These are phyloP conservation scores for Corvus hawaiiensis DNA, from an alignment of 2,113 vertebrate genomes.

Conservation along the genomic window DNA sequence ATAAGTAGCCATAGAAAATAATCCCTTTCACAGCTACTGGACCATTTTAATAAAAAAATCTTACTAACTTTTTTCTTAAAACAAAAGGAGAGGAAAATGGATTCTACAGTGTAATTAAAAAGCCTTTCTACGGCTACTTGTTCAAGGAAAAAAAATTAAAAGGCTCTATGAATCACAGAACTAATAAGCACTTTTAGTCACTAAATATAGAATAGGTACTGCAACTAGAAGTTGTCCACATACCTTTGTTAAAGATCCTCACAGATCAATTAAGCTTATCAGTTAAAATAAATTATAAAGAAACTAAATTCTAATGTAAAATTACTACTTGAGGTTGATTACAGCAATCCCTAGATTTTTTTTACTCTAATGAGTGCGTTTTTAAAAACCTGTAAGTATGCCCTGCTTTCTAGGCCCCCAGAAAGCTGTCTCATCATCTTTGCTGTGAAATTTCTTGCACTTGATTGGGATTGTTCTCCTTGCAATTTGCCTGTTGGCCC, in stretches of 20 bases:
- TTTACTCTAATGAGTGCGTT: not conserved
- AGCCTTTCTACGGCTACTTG: not conserved
- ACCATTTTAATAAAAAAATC: not conserved
- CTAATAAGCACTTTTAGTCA: not conserved
- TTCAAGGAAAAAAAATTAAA: not conserved
- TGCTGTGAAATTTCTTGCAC: not conserved
- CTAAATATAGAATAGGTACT: not conserved
- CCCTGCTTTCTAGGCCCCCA: not conserved
- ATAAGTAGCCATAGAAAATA: not conserved
- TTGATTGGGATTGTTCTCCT: not conserved
- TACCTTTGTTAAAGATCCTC: not conserved
- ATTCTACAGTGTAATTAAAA: not conserved
- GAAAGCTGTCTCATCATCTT: not conserved
- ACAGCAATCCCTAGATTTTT: not conserved
- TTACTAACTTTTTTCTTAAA: not conserved
- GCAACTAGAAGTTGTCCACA: not conserved
- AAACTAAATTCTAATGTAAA: not conserved
- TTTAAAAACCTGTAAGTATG: not conserved
- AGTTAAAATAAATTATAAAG: not conserved
- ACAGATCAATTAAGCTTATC: not conserved
- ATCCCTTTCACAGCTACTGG: not conserved
- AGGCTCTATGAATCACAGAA: not conserved
- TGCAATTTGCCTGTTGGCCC: not conserved
- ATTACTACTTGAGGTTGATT: not conserved
- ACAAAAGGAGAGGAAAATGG: not conserved